These are phyloP conservation scores for Tenthredo mesomela DNA, from an alignment of 2,888 invertebrate genomes.

Conservation along the genomic window DNA sequence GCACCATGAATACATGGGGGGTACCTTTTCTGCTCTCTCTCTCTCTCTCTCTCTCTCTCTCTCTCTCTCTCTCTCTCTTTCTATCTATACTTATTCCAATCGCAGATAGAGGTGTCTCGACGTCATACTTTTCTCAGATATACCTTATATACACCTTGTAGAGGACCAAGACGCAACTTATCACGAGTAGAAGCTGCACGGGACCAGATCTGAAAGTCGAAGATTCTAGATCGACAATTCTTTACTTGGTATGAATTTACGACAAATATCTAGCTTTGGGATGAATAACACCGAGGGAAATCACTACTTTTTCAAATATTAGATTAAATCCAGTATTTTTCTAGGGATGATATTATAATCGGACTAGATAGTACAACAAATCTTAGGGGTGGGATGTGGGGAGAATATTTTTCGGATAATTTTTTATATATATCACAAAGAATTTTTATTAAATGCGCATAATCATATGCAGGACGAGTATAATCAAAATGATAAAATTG, in stretches of 20 bases:
- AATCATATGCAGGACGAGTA: not conserved
- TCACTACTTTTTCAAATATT: not conserved
- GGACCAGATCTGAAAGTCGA: not conserved
- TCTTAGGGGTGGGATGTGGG: not conserved
- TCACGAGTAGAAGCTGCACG: not conserved
- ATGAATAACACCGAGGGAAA: not conserved
- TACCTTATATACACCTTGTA: not conserved
- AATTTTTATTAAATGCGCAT: not conserved
- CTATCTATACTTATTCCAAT: not conserved
- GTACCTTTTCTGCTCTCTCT: constrained; percentile 13
- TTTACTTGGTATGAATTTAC: not conserved
- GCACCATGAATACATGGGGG: constrained; percentile 51
- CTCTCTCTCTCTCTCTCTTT: not conserved
- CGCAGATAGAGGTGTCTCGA: constrained; percentile 4
- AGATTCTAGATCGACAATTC: not conserved
- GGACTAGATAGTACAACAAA: not conserved
- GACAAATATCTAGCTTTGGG: not conserved
- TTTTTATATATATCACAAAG: not conserved
- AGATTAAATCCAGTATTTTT: not conserved
- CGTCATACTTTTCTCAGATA: not conserved
- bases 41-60: not conserved
- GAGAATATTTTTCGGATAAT: not conserved
- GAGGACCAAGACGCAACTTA: not conserved
- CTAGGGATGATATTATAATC: not conserved
- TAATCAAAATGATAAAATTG: not conserved